These are phyloP conservation scores for Macquaria australasica DNA, from an alignment of 2,113 vertebrate genomes.

Conservation along the genomic window DNA sequence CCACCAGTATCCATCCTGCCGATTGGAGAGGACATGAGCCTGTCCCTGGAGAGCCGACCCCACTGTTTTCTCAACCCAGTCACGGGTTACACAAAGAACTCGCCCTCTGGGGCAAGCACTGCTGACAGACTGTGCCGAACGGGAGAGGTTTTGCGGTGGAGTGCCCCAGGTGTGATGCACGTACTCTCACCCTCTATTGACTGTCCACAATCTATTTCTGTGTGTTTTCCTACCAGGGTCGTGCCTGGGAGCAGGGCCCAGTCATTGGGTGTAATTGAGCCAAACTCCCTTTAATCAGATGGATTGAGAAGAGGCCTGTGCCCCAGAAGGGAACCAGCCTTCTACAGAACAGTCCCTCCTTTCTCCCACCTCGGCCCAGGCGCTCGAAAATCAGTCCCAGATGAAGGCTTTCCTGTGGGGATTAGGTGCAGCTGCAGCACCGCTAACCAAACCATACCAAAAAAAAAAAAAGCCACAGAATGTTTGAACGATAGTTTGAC, in stretches of 20 bases:
- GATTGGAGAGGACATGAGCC: constrained; percentile 60
- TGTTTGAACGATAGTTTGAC: constrained; percentile 67
- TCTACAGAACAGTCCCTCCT: constrained; percentile 66
- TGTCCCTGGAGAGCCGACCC: constrained; percentile 61
- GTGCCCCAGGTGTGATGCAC: constrained; percentile 51
- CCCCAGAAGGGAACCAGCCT: constrained; percentile 66
- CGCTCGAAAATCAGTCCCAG: constrained; percentile 82
- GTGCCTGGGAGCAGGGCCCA: constrained; percentile 54
- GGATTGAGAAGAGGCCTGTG: constrained; percentile 67
- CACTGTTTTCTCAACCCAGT: constrained; percentile 65
- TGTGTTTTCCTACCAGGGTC: constrained; percentile 64
- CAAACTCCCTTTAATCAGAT: constrained; percentile 83
- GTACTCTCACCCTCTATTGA: constrained; percentile 32
- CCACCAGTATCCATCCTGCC: constrained; percentile 17
- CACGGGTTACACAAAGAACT: constrained; percentile 71
- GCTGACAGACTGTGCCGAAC: constrained; percentile 58
- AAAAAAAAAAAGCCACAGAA: constrained; percentile 36
- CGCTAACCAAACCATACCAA: constrained; percentile 63
- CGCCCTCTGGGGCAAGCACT: constrained; percentile 40
- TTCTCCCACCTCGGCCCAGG: constrained; percentile 48
- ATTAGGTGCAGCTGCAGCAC: constrained; percentile 81
- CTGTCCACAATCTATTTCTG: constrained; percentile 45
- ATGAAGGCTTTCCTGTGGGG: constrained; percentile 80
- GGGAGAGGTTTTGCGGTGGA: constrained; percentile 31
- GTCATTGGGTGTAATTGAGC: constrained; percentile 80